A percentile compares a stretch with the other conserved stretches of the same genome.
phyloP scores from a whole-genome alignment of 2,888 invertebrate species.

The Piscicola geometra region DNA sequence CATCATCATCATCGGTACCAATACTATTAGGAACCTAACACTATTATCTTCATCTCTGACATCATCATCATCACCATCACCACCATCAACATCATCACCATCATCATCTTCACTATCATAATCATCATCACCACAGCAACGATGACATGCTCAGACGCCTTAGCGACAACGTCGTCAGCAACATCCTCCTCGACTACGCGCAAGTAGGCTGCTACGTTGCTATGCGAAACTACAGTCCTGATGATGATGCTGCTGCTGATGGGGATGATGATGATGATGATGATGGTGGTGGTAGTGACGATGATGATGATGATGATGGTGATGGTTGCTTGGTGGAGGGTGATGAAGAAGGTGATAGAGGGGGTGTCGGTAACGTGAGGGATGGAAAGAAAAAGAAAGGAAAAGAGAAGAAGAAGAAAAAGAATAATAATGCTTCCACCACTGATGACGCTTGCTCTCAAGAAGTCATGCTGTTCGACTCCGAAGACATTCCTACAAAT shows the following conservation, averaged over 20 bases:
- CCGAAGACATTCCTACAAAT: neutral
- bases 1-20: slow-evolving; percentile 19
- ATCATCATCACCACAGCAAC: no score
- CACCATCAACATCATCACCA: neutral
- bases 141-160: neutral
- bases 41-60: neutral
- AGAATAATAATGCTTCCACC: no score
- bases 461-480: neutral
- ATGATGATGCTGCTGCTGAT: no score
- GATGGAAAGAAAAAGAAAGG: no score
- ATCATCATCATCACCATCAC: slow-evolving; percentile 5
- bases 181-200: slow-evolving; percentile 3
- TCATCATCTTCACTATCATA: neutral
- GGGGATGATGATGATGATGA: no score
- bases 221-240: neutral
- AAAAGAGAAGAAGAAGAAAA: no score
- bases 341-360: no score
- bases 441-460: neutral
- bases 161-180: neutral
- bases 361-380: no score
- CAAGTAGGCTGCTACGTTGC: neutral
- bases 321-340: neutral
- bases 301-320: neutral
- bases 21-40: neutral
- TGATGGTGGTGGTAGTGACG: neutral